Evolutionary conservation across 2,797 vertebrate genomes (phyloP).

Genomic region (Pseudochirops cupreus): DNA sequence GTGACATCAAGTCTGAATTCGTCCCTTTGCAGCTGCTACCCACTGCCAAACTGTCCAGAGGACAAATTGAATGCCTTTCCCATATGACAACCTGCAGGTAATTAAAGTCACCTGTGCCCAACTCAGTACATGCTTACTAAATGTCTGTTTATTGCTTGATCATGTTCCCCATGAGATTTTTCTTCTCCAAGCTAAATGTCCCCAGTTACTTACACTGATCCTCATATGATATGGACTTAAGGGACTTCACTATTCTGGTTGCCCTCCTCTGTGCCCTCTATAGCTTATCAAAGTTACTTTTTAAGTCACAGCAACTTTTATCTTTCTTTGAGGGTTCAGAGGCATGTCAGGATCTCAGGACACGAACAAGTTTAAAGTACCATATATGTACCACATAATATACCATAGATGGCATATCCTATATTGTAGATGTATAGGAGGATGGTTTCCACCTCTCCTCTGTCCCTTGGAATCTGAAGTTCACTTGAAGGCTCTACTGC

Average conservation of each 20-base stretch:
- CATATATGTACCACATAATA: background rate
- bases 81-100: background rate
- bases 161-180: background rate
- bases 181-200: background rate
- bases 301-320: background rate
- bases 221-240: background rate
- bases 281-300: background rate
- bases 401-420: background rate
- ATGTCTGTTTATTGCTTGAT: background rate
- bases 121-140: background rate
- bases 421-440: background rate
- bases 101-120: background rate
- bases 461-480: background rate
- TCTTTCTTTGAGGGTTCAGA: background rate
- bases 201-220: background rate
- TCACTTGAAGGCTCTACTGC: background rate
- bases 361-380: background rate
- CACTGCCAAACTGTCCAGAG: background rate
- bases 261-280: background rate
- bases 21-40: background rate
- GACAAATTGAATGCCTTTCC: background rate
- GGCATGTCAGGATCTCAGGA: background rate
- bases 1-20: background rate
- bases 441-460: background rate
- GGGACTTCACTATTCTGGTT: background rate